Percentiles rank a stretch among this genome's conserved stretches.
These are phyloP conservation scores for Tautogolabrus adspersus DNA, from an alignment of 2,113 vertebrate genomes.

Conservation along the genomic window DNA sequence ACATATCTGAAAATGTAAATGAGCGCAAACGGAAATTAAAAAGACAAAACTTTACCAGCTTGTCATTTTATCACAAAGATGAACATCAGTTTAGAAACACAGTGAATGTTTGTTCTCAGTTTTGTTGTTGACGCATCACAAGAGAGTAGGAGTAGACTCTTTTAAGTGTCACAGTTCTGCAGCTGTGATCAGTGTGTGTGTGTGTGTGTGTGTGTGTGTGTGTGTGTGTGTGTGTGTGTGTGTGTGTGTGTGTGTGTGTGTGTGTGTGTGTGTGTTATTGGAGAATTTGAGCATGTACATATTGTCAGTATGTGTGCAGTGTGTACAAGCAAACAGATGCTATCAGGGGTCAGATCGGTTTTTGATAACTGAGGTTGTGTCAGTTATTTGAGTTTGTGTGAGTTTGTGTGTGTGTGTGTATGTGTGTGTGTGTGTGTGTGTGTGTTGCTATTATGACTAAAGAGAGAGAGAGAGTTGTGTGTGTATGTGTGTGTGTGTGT, in stretches of 20 bases:
- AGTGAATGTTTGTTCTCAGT: background rate
- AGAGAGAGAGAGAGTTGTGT: no score
- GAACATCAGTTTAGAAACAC: background rate
- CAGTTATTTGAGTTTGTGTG: background rate
- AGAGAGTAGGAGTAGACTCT: background rate
- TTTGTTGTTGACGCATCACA: background rate
- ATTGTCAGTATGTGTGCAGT: constrained; percentile 6
- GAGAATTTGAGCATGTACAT: background rate
- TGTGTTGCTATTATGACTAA: background rate
- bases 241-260: background rate
- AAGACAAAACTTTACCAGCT: background rate
- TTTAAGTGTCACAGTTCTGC: background rate
- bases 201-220: background rate
- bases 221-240: background rate
- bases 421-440: background rate
- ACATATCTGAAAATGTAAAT: background rate
- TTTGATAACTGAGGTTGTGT: background rate
- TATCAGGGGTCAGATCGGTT: background rate
- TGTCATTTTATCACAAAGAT: background rate
- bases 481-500: background rate
- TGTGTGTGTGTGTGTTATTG: background rate
- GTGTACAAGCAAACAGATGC: background rate
- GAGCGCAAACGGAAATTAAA: background rate
- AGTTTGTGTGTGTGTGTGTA: background rate
- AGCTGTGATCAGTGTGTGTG: no score